phyloP scores from a whole-genome alignment of 2,797 vertebrate species.

The Acanthurus tractus region DNA sequence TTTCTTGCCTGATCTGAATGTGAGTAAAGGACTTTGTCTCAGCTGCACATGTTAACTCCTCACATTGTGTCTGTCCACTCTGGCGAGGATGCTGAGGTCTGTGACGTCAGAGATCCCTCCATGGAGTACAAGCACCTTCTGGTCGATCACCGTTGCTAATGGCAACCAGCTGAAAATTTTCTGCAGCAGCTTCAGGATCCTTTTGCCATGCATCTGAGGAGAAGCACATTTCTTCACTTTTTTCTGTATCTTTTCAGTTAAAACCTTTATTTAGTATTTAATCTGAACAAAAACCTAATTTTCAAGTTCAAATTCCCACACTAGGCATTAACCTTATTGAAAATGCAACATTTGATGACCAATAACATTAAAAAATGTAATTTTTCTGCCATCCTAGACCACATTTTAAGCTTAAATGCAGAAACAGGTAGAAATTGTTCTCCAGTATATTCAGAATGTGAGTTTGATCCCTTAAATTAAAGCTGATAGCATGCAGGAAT shows the following conservation, averaged over 20 bases:
- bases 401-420: background rate
- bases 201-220: constrained; percentile 89
- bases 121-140: constrained; percentile 93
- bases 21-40: background rate
- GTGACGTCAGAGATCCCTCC: constrained; percentile 93
- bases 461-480: background rate
- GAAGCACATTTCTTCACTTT: background rate
- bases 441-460: background rate
- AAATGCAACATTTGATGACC: background rate
- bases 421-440: background rate
- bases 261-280: background rate
- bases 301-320: background rate
- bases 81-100: constrained; percentile 88
- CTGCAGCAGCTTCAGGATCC: constrained; percentile 91
- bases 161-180: constrained; percentile 97
- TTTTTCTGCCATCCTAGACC: background rate
- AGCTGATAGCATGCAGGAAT: background rate
- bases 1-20: background rate
- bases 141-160: constrained; percentile 92
- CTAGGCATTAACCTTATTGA: background rate
- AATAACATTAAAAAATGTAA: background rate
- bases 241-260: background rate
- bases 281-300: background rate
- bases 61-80: constrained; percentile 91
- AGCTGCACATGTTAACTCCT: constrained; percentile 20